These are phyloP conservation scores for Amblyjoppa fuscipennis DNA, from an alignment of 2,888 invertebrate species.

Conservation along the genomic window DNA sequence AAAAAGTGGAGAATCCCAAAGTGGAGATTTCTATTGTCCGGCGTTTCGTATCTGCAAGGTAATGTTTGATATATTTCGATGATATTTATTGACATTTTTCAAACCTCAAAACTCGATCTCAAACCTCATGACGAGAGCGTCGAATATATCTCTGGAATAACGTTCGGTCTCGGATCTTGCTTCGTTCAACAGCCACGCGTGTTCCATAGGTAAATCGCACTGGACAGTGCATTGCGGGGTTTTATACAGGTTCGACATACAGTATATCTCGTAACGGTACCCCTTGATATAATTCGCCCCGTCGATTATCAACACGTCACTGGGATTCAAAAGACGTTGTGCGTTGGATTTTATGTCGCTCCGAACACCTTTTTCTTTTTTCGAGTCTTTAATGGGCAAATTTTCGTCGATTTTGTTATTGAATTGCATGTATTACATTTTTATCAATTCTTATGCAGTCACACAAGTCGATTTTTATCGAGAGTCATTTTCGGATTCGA, in stretches of 20 bases:
- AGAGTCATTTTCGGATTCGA: not conserved
- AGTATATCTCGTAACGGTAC: conserved; percentile 97
- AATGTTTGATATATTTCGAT: not conserved
- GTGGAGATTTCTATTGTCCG: conserved; percentile 91
- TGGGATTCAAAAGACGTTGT: conserved; percentile 90
- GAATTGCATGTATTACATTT: conserved; percentile 43
- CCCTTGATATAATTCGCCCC: conserved; percentile 99
- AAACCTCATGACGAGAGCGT: conserved; percentile 90
- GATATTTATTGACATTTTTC: not conserved
- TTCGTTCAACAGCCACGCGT: conserved; percentile 92
- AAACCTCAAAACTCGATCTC: not conserved
- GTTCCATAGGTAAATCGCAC: conserved; percentile 91
- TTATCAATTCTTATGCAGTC: not conserved
- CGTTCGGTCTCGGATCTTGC: conserved; percentile 84
- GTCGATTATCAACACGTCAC: conserved; percentile 95
- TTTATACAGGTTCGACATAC: conserved; percentile 95
- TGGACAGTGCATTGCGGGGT: conserved; percentile 96
- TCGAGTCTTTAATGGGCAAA: conserved; percentile 87
- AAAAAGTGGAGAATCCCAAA: conserved; percentile 98
- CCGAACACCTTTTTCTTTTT: conserved; percentile 94
- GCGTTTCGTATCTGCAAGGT: conserved; percentile 92
- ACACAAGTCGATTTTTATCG: not conserved
- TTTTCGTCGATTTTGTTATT: not conserved
- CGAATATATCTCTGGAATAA: conserved; percentile 91
- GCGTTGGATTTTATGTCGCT: conserved; percentile 94